Conservation (phyloP, 2,888 invertebrate genomes). For the Stictocephala bisonia region DNA sequence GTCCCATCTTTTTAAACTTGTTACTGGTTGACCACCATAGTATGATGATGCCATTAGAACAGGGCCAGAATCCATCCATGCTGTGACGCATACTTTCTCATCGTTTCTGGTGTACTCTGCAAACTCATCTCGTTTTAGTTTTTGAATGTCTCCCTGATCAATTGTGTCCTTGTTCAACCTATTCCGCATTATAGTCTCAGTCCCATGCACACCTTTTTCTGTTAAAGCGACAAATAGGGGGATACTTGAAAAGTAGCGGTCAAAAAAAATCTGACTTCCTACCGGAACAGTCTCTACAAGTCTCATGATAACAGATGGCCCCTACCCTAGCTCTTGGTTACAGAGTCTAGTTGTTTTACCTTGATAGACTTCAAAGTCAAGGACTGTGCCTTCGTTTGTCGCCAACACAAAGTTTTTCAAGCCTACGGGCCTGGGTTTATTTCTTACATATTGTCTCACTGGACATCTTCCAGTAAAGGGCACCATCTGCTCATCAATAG, state of each 20-base stretch:
- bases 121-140: slow-evolving; percentile 12
- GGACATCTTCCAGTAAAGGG: slow-evolving; percentile 28
- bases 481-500: slow-evolving; percentile 45
- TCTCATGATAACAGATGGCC: slow-evolving; percentile 1
- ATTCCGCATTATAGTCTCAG: slow-evolving; percentile 5
- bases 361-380: slow-evolving; percentile 39
- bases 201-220: slow-evolving; percentile 20
- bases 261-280: slow-evolving; percentile 22
- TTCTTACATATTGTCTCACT: slow-evolving; percentile 18
- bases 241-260: slow-evolving; percentile 14
- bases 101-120: slow-evolving; percentile 22
- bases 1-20: slow-evolving; percentile 19
- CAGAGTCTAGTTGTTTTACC: neutral
- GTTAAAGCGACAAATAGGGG: neutral
- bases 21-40: neutral
- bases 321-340: neutral
- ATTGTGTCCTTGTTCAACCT: neutral
- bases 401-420: slow-evolving; percentile 9
- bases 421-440: slow-evolving; percentile 42
- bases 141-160: neutral
- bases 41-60: slow-evolving; percentile 7
- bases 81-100: neutral
- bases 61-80: slow-evolving; percentile 22
- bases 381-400: neutral
- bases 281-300: slow-evolving; percentile 15